Conservation (phyloP, 2,797 vertebrate genomes). For the Sarcoramphus papa region DNA sequence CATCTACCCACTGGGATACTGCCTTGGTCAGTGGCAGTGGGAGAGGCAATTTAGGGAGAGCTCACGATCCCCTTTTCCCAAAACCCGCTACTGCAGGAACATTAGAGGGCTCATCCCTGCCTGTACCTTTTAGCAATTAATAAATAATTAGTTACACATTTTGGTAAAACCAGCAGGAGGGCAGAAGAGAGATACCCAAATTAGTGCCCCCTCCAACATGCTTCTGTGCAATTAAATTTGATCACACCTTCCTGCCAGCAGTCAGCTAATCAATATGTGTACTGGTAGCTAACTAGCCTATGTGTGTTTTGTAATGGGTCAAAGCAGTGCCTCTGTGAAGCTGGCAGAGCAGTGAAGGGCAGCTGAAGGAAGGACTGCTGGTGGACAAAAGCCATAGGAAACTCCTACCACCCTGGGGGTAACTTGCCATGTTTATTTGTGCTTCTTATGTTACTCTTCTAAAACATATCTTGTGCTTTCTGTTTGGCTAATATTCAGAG, state of each 20-base stretch:
- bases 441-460: background rate
- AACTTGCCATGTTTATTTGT: background rate
- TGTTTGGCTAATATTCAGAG: background rate
- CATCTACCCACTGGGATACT: background rate
- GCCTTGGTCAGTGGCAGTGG: background rate
- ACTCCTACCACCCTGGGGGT: background rate
- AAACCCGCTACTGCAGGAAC: background rate
- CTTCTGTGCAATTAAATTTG: background rate
- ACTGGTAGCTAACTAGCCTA: background rate
- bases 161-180: background rate
- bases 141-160: background rate
- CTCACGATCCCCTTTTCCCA: background rate
- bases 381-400: background rate
- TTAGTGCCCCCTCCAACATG: background rate
- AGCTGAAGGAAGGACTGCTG: background rate
- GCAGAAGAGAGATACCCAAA: background rate
- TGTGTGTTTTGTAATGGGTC: background rate
- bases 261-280: background rate
- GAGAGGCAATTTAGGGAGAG: background rate
- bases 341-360: background rate
- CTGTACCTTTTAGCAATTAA: background rate
- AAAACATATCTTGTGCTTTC: background rate
- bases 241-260: background rate
- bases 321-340: background rate
- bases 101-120: background rate